These are phyloP conservation scores for Parasteatoda lunata DNA, from an alignment of 2,888 invertebrate genomes.

Conservation along the genomic window DNA sequence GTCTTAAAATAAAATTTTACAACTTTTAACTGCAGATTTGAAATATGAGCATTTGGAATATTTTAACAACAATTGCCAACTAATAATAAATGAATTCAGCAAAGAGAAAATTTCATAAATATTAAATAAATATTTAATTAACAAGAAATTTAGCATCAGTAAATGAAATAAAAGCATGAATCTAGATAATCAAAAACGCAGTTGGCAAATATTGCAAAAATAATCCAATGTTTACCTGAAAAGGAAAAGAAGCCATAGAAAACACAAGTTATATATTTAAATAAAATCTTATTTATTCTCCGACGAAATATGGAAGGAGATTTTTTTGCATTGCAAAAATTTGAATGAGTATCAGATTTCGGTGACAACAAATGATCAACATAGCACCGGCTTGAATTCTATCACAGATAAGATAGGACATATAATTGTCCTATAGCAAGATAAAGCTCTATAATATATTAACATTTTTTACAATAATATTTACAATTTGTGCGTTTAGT, in stretches of 20 bases:
- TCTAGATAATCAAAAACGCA: not conserved
- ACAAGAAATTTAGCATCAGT: too few species aligned
- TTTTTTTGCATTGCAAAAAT: not conserved
- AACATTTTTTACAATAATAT: not conserved
- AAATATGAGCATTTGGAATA: too few species aligned
- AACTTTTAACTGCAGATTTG: too few species aligned
- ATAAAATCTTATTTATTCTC: slow-evolving; percentile 35
- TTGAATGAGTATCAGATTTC: not conserved
- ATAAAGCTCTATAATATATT: slow-evolving; percentile 27
- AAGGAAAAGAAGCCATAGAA: not conserved
- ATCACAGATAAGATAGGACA: slow-evolving; percentile 25
- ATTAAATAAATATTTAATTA: too few species aligned
- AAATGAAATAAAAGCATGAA: too few species aligned
- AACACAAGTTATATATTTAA: slow-evolving; percentile 23
- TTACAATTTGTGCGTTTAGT: slow-evolving; percentile 16
- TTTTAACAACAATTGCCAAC: too few species aligned
- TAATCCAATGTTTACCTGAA: not conserved
- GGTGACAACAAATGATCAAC: slow-evolving; percentile 18
- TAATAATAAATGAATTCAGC: too few species aligned
- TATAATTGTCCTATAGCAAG: slow-evolving; percentile 6
- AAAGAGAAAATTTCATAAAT: too few species aligned
- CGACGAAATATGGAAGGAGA: not conserved
- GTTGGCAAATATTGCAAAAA: not conserved
- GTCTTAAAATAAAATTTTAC: too few species aligned
- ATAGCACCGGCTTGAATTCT: slow-evolving; percentile 57